Evolutionary conservation across 2,888 invertebrate genomes (phyloP), one percentile per base, ranked within the genome.

Genomic region (Cerastis rubricosa): DNA sequence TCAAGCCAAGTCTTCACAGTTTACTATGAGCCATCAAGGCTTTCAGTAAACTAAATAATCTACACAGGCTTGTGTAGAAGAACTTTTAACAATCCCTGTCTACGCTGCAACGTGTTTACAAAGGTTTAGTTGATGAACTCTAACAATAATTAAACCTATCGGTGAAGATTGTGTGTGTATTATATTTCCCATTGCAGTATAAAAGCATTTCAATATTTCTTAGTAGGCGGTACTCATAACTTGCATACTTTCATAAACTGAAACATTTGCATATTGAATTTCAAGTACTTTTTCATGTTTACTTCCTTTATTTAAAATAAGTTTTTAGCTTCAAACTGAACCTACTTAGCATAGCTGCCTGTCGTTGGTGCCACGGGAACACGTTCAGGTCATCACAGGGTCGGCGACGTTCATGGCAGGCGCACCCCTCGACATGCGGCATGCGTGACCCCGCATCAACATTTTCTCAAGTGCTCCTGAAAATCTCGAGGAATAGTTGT

Each of bases 371-470:
- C 83, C 75, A 83, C 69, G 63, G 47, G 77, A 81, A 86, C 90
- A 90, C 89, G 89, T 89, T 80, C 87, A 87, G 89, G 89, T 91
- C 91, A 91, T 91, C 89, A 89, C 89, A 90, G 91, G 91, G 90
- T 87, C 83, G 90, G 83, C 73, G 87, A 86, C 88, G 83, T 81
- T 80, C 81, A 69, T 68, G 78, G 78, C 83, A 88, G 89, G 89
- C 88, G 87, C 89, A 90, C 89, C 91, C 89, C 87, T 82, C 78
- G 89, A 88, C 92, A 87, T 14, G 14, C 89, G 87, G 84, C 90
- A 89, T 89, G 92, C 94, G 93, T 94, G 94, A 93, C 93, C 91
- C 85, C 85, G 93, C 94, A 93, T 93, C 90, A 91, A 91, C 90
- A 90, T 93, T 91, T 85, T 89, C 90, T 89, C 87, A 87, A 91